Percentiles rank a stretch among this genome's conserved stretches.
phyloP scores from a whole-genome alignment of 2,113 vertebrate genomes.

The Hydropotes inermis region DNA sequence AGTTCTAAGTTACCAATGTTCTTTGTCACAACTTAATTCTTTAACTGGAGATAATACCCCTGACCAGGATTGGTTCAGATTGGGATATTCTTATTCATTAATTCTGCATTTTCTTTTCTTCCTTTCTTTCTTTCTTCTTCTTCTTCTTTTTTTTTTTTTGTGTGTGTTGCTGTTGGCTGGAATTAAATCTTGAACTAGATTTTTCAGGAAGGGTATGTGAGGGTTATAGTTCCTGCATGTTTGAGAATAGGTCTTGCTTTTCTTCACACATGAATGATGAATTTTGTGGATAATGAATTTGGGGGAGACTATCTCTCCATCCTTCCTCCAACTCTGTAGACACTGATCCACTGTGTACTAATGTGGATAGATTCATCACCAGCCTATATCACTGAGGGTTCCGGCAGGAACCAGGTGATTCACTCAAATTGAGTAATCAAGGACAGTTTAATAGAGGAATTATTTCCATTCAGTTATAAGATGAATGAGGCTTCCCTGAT shows the following conservation, averaged over 20 bases:
- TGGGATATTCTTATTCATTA: background rate
- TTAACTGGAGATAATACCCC: background rate
- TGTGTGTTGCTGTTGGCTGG: background rate
- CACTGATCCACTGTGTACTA: background rate
- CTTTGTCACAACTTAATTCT: background rate
- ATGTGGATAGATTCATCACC: background rate
- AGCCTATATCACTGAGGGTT: background rate
- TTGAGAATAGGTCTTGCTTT: background rate
- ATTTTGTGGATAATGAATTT: background rate
- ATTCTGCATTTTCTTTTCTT: background rate
- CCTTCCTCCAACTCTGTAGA: background rate
- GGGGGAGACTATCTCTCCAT: background rate
- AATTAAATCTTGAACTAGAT: background rate
- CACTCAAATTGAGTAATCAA: background rate
- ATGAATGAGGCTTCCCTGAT: background rate
- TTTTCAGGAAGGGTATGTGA: background rate
- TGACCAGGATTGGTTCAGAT: background rate
- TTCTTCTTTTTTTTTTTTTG: background rate
- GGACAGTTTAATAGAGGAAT: background rate
- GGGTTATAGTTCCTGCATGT: background rate
- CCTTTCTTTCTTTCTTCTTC: background rate
- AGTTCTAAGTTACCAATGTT: background rate
- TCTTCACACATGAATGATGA: background rate
- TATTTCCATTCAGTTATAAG: background rate
- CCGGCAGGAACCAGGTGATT: background rate